Evolutionary conservation across 2,797 vertebrate species (phyloP), one percentile per base, ranked within the genome.

Genomic region (Coregonus ussuriensis): DNA sequence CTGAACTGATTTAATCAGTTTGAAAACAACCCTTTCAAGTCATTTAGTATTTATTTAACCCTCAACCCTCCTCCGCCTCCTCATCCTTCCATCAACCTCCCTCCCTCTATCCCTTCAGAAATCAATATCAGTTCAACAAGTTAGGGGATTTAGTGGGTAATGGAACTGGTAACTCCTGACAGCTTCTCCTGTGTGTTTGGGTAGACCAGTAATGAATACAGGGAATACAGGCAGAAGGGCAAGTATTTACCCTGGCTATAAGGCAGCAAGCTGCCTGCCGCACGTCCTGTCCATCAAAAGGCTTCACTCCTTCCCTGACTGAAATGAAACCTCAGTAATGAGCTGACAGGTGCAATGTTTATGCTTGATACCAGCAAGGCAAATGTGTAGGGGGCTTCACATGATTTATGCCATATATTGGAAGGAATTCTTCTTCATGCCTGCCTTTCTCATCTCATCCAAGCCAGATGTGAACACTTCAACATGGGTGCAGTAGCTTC

Each of bases 281-380:
- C 90, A 47, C 9, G 41, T 47, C 41, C 89, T 88, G 83, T 85
- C 87, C 86, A 80, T 79, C 79, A 77, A 88, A 87, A 89, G 78
- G 82, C 87, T 83, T n/a, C 25, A 76, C 87, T 82, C 86, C 90
- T 47, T 47, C 9, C 41, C 87, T 83, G 87, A 78, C 82, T 87
- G 87, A 91, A 83, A 83, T 47, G 0, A 47, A 47, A 47, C 84
- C 80, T 76, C 78, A 14, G 90, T 94, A 94, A 94, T 92, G 92
- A 94, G 93, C 91, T 92, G 92, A 93, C 91, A 92, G 89, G 85
- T 90, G 88, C 85, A 81, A 79, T 90, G 89, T 92, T 93, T 92
- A 90, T 82, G 81, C 88, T 88, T 79, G 41, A 13, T 47, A 47
- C 41, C 41, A 47, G 41, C 41, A 47, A 47, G 41, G 41, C 41